Conservation (phyloP, 2,888 invertebrate species). For the Dynastes grantii region DNA sequence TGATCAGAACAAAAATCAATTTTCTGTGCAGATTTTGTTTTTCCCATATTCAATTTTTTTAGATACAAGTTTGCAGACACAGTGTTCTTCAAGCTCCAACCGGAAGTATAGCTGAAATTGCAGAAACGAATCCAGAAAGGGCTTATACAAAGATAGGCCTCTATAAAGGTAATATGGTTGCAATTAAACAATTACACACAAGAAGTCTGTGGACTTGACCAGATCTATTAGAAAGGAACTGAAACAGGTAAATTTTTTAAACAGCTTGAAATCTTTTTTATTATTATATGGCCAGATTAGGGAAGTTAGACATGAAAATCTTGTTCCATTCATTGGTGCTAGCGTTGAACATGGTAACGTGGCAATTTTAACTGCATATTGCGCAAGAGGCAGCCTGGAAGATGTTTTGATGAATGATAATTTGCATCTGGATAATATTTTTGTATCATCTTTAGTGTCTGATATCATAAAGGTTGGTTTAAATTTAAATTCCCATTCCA, state of each 20-base stretch:
- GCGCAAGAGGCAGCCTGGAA: constrained; percentile 86
- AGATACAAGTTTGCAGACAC: constrained; percentile 69
- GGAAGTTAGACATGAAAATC: constrained; percentile 87
- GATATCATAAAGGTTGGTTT: constrained; percentile 84
- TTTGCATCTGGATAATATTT: constrained; percentile 90
- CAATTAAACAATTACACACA: constrained; percentile 81
- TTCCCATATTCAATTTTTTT: constrained; percentile 53
- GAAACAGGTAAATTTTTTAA: constrained; percentile 76
- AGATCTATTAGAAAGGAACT: constrained; percentile 88
- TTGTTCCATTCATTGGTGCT: constrained; percentile 88
- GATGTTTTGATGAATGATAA: constrained; percentile 87
- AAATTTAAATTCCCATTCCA: too few relatives aligned
- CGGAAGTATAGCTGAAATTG: constrained; percentile 66
- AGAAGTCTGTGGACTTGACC: constrained; percentile 86
- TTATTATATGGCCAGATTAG: constrained; percentile 73
- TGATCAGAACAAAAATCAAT: not conserved
- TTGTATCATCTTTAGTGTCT: constrained; percentile 90
- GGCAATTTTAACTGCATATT: constrained; percentile 85
- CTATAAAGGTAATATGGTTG: constrained; percentile 85
- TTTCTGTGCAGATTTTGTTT: not conserved
- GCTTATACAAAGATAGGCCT: constrained; percentile 81
- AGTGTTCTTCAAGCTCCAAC: constrained; percentile 69
- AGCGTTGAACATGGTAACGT: constrained; percentile 85
- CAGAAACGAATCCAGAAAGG: constrained; percentile 69
- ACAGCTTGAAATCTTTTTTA: not conserved